phyloP scores from a whole-genome alignment of 2,113 vertebrate species.

The Haemorhous mexicanus region DNA sequence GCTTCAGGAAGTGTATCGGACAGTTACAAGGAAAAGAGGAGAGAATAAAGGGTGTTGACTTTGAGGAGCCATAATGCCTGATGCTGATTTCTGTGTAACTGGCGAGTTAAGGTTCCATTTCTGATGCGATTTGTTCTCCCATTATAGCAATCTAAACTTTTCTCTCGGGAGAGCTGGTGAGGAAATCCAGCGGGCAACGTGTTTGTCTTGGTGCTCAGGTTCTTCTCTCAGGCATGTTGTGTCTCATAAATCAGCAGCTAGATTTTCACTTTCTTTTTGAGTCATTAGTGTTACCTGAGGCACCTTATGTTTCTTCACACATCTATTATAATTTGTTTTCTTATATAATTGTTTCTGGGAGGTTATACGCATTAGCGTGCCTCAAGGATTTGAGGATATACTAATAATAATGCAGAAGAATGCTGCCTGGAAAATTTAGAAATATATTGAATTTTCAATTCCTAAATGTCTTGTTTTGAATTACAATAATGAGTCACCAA shows the following conservation, averaged over 20 bases:
- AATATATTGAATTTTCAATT: background rate
- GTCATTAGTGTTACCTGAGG: background rate
- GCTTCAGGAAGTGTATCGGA: background rate
- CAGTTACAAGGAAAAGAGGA: background rate
- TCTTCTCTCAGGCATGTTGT: too few species aligned
- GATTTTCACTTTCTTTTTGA: background rate
- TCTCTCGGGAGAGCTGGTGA: background rate
- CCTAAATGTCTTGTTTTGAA: background rate
- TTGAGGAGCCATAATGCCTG: fast-evolving
- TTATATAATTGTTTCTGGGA: background rate
- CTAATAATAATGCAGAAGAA: background rate
- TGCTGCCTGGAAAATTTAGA: background rate
- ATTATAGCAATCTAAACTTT: fast-evolving
- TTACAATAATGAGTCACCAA: background rate
- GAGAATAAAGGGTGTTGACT: background rate
- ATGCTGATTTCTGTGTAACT: background rate
- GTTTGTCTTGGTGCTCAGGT: background rate
- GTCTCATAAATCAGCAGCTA: background rate
- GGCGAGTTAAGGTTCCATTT: background rate
- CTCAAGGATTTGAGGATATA: background rate
- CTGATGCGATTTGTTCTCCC: background rate
- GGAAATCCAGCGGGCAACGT: fast-evolving
- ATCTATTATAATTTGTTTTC: background rate
- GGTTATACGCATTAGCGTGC: background rate
- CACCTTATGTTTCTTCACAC: background rate